Conservation (phyloP, 2,888 invertebrate genomes). For the Taenaris catops region DNA sequence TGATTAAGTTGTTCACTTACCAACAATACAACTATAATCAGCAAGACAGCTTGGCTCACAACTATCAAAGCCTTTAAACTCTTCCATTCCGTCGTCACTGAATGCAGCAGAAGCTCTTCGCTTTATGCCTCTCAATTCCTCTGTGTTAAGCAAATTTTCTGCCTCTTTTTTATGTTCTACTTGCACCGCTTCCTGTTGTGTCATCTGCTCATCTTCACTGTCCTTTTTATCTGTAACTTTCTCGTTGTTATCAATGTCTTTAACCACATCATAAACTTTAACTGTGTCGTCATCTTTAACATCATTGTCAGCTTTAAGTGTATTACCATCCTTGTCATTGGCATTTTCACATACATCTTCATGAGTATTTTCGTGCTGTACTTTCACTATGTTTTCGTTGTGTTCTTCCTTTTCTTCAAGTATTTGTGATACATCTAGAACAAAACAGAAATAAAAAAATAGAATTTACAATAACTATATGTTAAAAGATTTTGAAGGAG, state of each 20-base stretch:
- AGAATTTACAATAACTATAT: too few species aligned
- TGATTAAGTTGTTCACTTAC: too few species aligned
- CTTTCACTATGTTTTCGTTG: too few species aligned
- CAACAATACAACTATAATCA: constrained; percentile 47
- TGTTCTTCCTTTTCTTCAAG: neutral
- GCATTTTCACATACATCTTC: too few species aligned
- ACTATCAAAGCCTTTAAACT: constrained; percentile 58
- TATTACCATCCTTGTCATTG: too few species aligned
- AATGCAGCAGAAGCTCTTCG: constrained; percentile 61
- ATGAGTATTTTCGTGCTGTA: too few species aligned
- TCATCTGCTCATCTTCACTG: constrained; percentile 12
- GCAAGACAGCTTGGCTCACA: constrained; percentile 36
- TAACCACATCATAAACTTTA: neutral
- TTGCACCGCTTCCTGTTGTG: constrained; percentile 6
- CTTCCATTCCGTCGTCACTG: constrained; percentile 45
- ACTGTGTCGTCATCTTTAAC: neutral
- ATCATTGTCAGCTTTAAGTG: too few species aligned
- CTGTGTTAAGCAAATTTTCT: constrained; percentile 9
- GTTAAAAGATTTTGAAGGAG: too few species aligned
- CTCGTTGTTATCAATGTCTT: neutral
- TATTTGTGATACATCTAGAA: too few species aligned
- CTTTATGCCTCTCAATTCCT: constrained; percentile 40
- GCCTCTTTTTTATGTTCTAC: constrained; percentile 14
- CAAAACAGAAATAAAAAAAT: too few species aligned
- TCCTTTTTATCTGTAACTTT: constrained; percentile 16